Conservation (phyloP, 1,140 invertebrate species). For the Drosophila pallidifrons region DNA sequence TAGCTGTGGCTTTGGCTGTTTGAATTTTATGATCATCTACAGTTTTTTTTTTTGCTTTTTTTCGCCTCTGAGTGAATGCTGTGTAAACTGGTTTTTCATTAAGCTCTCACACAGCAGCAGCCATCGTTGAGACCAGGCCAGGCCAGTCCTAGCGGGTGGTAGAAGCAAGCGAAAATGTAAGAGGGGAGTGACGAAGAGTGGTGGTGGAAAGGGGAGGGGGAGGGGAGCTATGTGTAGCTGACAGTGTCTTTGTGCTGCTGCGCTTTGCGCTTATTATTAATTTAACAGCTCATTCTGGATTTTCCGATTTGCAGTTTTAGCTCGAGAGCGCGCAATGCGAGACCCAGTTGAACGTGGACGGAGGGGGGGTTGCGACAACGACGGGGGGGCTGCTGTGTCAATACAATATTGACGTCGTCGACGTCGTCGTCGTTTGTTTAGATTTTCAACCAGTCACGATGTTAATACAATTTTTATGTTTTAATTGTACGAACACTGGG, state of each 20-base stretch:
- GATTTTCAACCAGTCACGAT: conserved; percentile 74
- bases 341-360: conserved; percentile 1
- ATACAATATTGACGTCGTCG: conserved; percentile 45
- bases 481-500: conserved; percentile 67
- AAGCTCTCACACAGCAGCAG: conserved; percentile 59
- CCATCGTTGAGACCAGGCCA: neutral
- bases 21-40: conserved; percentile 48
- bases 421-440: conserved; percentile 29
- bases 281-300: conserved; percentile 80
- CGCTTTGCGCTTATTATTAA: conserved; percentile 75
- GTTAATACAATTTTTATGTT: conserved; percentile 81
- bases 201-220: neutral
- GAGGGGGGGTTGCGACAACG: conserved; percentile 14
- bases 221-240: neutral
- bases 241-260: conserved; percentile 25
- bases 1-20: conserved; percentile 25
- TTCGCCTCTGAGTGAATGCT: conserved; percentile 46
- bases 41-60: conserved; percentile 46
- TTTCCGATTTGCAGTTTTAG: conserved; percentile 66
- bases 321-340: conserved; percentile 34
- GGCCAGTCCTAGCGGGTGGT: conserved; percentile 37
- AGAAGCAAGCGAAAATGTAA: neutral
- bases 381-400: conserved; percentile 8
- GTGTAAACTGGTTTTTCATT: conserved; percentile 77
- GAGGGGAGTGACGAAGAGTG: neutral